Base-by-base conservation (phyloP, 2,113 vertebrate species). In the Tychaedon coryphoeus region DNA sequence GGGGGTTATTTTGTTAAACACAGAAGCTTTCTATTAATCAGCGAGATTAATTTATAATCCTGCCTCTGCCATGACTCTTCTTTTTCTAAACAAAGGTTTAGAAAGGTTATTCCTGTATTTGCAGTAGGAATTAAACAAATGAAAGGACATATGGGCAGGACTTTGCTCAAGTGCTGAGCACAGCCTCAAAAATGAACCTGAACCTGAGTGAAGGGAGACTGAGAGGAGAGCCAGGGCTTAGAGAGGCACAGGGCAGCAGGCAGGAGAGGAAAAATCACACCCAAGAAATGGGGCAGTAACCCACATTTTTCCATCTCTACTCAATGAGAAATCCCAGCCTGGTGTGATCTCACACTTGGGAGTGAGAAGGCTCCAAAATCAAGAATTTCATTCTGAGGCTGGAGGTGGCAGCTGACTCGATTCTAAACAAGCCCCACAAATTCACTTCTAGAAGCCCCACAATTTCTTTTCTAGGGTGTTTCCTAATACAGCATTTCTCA, bases 11-110 rank as follows among this genome's bases (percentile, higher is more conserved):
- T 86, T 43, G 28, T 33, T 92, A 88, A 96, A 88, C 58, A 19
- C 56, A 92, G 71, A 33, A 79, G 67, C 73, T 72, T 77, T 66
- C 40, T 31, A 42, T 57, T 89, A 47, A 77, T 88, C 72, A 78
- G 26, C 11, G 75, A 62, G 72, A 92, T 88, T 61, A 91, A 65
- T 94, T 96, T 85, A 36, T 82, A 88, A 92, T 90, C 72, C 51
- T 64, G 15, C n/a, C 69, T 53, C 47, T 83, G n/a, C 36, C 73
- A 62, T 61, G 83, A 77, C 76, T 89, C 38, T 66, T 62, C 47
- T 81, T 58, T 94, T 81, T 64, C 85, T 67, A 71, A 81, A 48
- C 40, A 78, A 78, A 91, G 60, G 80, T 73, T 93, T 78, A 38
- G 43, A 67, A 86, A 93, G 78, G 93, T 79, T 82, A 64, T 17